Evolutionary conservation across 2,113 vertebrate species (phyloP), one percentile per base, ranked within the genome.

Genomic region (Gadus chalcogrammus): DNA sequence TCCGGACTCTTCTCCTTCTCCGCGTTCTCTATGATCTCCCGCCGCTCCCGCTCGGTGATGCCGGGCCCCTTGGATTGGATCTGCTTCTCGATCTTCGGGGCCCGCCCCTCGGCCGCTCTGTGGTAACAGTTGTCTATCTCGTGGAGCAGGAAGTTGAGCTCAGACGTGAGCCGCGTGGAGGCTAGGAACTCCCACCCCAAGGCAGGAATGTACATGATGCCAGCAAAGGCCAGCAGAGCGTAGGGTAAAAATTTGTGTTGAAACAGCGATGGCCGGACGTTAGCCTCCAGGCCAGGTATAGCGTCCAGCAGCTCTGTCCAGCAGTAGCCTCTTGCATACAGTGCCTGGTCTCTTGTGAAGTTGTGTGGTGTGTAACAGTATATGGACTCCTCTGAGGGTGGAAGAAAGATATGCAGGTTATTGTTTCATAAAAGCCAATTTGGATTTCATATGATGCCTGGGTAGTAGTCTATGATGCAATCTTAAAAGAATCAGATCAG

Each of bases 61-160:
- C 96, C 95, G 0, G 97, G 96, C 18, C 97, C 97, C 88, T 99
- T 99, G 82, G 96, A 98, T 67, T 99, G 97, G 85, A 99, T 99
- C 92, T 99, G 97, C 88, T 99, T 99, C 87, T 99, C 97, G 24
- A 99, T 99, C 91, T 99, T 99, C 42, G 97, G 97, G 2, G 97
- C 97, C 2, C 97, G 91, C 55, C 97, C 96, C 89, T 99, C 97
- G 2, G 97, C 97, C 0, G 97, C 97, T 24, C 97, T 93, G 85
- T 99, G 97, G 88, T 99, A 99, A 91, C 96, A 99, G 88, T 99
- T 99, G 89, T 99, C 97, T 0, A 99, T 99, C 89, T 99, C 97
- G 86, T 99, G 97, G 78, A 99, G 97, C 80, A 99, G 92, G 90
- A 99, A 99, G 91, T 97, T 99, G 90, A 99, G 95, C 89, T 99